phyloP scores from a whole-genome alignment of 92 coral and sea anemone genomes.

The Heliopora coerulea region DNA sequence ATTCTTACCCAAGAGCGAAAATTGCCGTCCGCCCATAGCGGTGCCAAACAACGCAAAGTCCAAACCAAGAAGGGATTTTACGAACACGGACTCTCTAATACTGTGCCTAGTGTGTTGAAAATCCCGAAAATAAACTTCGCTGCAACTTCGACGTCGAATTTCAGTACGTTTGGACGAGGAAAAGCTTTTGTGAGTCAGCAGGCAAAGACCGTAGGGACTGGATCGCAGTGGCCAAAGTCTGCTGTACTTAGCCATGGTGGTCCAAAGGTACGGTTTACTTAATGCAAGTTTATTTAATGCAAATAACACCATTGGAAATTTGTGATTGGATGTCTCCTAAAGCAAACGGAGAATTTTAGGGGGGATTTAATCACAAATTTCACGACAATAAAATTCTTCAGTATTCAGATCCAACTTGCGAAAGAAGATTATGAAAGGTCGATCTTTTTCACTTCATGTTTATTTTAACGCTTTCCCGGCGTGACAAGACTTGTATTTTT shows the following conservation, averaged over 20 bases:
- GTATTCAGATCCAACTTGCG: no score
- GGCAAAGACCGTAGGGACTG: not conserved
- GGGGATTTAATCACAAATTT: no score
- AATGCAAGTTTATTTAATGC: no score
- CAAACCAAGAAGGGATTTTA: slow-evolving; percentile 18
- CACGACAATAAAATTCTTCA: no score
- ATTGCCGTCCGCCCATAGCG: slow-evolving; percentile 30
- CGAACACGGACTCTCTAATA: slow-evolving; percentile 26
- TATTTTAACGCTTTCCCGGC: no score
- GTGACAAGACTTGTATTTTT: no score
- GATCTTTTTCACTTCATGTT: no score
- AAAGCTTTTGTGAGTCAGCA: slow-evolving; percentile 78
- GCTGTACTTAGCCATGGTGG: slow-evolving; percentile 22
- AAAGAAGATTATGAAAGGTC: no score
- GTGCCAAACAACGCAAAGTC: not conserved
- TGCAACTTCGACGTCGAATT: slow-evolving; percentile 94
- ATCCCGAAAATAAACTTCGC: slow-evolving; percentile 98
- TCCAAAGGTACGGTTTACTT: slow-evolving; percentile 97
- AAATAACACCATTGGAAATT: no score
- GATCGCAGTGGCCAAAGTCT: slow-evolving; percentile 16
- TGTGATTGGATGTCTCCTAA: no score
- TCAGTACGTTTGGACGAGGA: slow-evolving; percentile 78
- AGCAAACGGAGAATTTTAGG: no score
- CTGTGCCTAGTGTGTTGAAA: slow-evolving; percentile 54
- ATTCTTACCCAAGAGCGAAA: slow-evolving; percentile 80